Base-by-base conservation (phyloP, 2,113 vertebrate genomes). In the Zosterops borbonicus region DNA sequence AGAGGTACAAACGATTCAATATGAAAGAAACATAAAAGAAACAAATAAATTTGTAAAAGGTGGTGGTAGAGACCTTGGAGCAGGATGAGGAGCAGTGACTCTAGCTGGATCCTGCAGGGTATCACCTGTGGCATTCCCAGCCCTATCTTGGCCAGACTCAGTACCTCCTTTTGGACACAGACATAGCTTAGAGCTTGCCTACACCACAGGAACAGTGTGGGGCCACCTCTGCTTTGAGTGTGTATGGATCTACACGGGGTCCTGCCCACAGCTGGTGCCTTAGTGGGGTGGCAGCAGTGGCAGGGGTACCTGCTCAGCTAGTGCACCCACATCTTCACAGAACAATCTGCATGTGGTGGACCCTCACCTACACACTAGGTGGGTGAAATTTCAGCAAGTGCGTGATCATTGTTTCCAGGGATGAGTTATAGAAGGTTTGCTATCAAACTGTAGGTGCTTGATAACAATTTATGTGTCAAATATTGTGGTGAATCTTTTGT, bases 181-280 rank as follows among this genome's bases (percentile, higher is more conserved):
- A n/a, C 49, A 16, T 7, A 79, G 27, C 8, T 70, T 68, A 19
- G 11, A 81, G 16, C n/a, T 59, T 50, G 3, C 4, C 18, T 23
- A 21, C 31, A 63, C 12, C 14, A 41, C 2, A 4, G 56, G 11
- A 62, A 28, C 0, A 2, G 2, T 46, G 29, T 18, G 7, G 6
- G 12, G 5, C 2, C 9, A 70, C 22, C 27, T 53, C 28, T 69
- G 1, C 28, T 47, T 33, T 0, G 0, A 37, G 19, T 23, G 12
- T 39, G 3, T 53, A 11, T 46, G 25, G 5, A 20, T 55, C 4
- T 33, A 16, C 5, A 12, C 31, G 22, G 28, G 1, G 3, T 23
- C 19, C 59, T 49, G 42, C 10, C 31, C 39, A 68, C 5, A 55
- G 41, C 16, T 8, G 0, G 21, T 74, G 21, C 25, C 25, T 42